Evolutionary conservation across 2,113 vertebrate genomes (phyloP).

Genomic region (Prinia subflava): DNA sequence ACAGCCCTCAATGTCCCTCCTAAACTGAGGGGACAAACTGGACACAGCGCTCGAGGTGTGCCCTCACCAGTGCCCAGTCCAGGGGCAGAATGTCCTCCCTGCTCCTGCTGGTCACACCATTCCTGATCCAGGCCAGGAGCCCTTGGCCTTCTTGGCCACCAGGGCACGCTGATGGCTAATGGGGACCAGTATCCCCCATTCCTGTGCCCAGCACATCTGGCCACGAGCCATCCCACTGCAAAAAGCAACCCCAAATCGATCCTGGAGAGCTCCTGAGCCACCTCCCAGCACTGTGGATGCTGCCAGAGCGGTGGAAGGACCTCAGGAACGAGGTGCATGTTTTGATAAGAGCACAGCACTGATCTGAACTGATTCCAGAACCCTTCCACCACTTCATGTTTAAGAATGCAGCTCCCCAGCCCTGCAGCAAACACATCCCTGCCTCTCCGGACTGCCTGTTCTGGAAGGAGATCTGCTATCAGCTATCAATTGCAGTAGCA

Average conservation of each 20-base stretch:
- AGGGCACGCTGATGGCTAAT: too few species aligned
- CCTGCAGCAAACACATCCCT: not conserved
- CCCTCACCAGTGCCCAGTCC: too few species aligned
- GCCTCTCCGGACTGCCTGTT: slow-evolving; percentile 11
- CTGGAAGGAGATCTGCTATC: slow-evolving; percentile 41
- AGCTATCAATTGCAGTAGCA: slow-evolving; percentile 62
- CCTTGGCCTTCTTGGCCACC: not conserved
- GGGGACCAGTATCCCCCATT: too few species aligned
- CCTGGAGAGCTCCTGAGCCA: not conserved
- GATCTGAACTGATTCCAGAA: not conserved
- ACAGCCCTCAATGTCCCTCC: too few species aligned
- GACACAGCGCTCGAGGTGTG: too few species aligned
- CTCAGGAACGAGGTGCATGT: not conserved
- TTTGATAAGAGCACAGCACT: not conserved
- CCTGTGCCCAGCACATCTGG: not conserved
- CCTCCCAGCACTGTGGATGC: not conserved
- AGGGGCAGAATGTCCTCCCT: too few species aligned
- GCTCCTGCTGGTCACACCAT: too few species aligned
- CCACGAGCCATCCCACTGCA: not conserved
- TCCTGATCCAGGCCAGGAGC: not conserved
- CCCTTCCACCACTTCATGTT: not conserved
- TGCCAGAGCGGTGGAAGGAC: rapidly evolving
- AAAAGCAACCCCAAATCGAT: not conserved
- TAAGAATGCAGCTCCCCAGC: not conserved
- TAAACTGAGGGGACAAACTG: too few species aligned